A percentile compares a stretch with the other conserved stretches of the same genome.
These are phyloP conservation scores for Barypeithes pellucidus DNA, from an alignment of 2,888 invertebrate genomes.

Conservation along the genomic window DNA sequence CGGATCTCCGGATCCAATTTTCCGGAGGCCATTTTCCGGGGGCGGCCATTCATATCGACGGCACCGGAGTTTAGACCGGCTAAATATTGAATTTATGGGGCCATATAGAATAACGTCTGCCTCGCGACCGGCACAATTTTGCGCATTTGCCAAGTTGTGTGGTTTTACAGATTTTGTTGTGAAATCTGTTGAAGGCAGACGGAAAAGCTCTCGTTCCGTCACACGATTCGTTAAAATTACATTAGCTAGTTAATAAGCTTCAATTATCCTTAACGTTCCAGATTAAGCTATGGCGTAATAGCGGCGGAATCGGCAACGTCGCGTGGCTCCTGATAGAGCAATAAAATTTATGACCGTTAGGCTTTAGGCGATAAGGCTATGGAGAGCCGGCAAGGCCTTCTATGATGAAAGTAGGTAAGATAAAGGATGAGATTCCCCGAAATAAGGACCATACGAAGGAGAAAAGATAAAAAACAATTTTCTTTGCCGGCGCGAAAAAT, in stretches of 20 bases:
- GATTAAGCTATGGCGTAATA: too few relatives aligned
- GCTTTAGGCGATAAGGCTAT: slow-evolving; percentile 56
- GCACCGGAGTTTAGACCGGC: slow-evolving; percentile 60
- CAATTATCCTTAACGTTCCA: too few relatives aligned
- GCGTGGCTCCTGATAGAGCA: too few relatives aligned
- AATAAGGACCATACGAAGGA: slow-evolving; percentile 37
- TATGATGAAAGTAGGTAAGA: slow-evolving; percentile 55
- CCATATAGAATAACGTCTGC: slow-evolving; percentile 54
- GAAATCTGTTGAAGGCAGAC: too few relatives aligned
- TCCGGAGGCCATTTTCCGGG: slow-evolving; percentile 57
- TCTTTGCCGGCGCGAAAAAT: slow-evolving; percentile 38
- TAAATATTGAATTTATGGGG: slow-evolving; percentile 69
- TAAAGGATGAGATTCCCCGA: slow-evolving; percentile 53
- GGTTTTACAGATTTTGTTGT: too few relatives aligned
- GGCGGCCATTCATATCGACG: slow-evolving; percentile 63
- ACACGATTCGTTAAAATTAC: too few relatives aligned
- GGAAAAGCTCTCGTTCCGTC: too few relatives aligned
- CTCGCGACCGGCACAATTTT: too few relatives aligned
- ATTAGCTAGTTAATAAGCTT: too few relatives aligned
- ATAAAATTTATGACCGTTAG: too few relatives aligned
- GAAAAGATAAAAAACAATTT: slow-evolving; percentile 52
- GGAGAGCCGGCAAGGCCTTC: slow-evolving; percentile 50
- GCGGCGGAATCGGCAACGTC: too few relatives aligned
- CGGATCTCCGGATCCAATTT: slow-evolving; percentile 55
- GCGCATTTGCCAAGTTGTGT: too few relatives aligned